These are phyloP conservation scores for Neoseiulus cucumeris DNA, from an alignment of 1,140 invertebrate species.

Conservation along the genomic window DNA sequence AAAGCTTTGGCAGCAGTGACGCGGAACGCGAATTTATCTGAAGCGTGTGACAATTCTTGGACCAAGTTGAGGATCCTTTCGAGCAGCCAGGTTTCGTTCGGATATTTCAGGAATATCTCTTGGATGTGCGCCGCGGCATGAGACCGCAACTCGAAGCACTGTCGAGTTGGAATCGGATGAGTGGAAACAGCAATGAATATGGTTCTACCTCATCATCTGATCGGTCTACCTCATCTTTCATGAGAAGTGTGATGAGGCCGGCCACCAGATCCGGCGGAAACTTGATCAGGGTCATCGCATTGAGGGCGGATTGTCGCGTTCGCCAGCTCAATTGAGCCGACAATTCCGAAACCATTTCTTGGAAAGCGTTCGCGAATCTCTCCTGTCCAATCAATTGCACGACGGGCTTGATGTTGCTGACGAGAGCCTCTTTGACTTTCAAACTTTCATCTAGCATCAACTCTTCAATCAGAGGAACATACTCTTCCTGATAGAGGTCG, in stretches of 20 bases:
- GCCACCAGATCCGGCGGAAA: background rate
- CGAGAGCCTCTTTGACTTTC: background rate
- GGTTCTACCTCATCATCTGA: too few relatives aligned
- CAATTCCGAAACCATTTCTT: background rate
- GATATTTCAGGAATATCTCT: background rate
- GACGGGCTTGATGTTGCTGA: background rate
- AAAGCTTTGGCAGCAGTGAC: background rate
- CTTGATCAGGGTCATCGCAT: background rate
- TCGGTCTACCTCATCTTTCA: background rate
- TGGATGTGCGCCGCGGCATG: background rate
- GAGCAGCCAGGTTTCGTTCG: background rate
- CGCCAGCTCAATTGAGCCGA: background rate
- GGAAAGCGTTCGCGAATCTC: background rate
- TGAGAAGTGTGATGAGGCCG: background rate
- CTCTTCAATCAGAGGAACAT: conserved; percentile 6
- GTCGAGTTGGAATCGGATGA: background rate
- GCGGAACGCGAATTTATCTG: background rate
- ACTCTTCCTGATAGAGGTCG: background rate
- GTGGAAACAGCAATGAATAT: background rate
- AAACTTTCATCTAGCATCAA: background rate
- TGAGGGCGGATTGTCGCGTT: background rate
- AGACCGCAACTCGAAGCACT: conserved; percentile 2
- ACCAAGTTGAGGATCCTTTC: background rate
- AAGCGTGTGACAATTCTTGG: background rate
- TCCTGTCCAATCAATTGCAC: background rate